Evolutionary conservation across 2,888 invertebrate genomes (phyloP).

Genomic region (Platerodrilus igneus): DNA sequence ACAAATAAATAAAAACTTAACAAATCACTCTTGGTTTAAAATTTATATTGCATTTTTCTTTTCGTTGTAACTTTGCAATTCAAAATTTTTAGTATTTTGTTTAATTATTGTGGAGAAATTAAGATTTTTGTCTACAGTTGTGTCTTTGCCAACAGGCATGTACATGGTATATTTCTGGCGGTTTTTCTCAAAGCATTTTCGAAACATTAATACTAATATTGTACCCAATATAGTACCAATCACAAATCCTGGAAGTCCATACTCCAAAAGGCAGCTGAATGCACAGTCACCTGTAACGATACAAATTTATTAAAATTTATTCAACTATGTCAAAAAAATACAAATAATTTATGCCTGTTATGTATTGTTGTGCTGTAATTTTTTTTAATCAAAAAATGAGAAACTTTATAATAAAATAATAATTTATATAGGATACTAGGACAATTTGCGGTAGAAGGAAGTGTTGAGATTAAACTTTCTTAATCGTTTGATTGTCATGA

Average conservation of each 20-base stretch:
- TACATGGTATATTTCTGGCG: conserved; percentile 21
- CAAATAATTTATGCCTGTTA: too few relatives aligned
- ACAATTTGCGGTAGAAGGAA: too few relatives aligned
- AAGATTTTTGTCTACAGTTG: conserved; percentile 24
- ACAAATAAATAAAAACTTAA: conserved; percentile 22
- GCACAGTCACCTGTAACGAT: conserved; percentile 15
- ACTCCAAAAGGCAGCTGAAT: conserved; percentile 17
- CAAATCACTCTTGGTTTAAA: conserved; percentile 10
- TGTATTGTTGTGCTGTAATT: too few relatives aligned
- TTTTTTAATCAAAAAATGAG: too few relatives aligned
- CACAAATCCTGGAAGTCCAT: conserved; percentile 13
- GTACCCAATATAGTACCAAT: conserved; percentile 11
- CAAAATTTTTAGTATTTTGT: conserved; percentile 20
- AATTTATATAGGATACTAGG: too few relatives aligned
- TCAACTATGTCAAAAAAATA: too few relatives aligned
- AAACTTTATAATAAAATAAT: too few relatives aligned
- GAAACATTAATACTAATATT: conserved; percentile 7
- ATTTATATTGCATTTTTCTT: conserved; percentile 18
- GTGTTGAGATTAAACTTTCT: too few relatives aligned
- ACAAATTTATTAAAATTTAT: neutral
- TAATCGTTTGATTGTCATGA: too few relatives aligned
- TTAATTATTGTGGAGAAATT: conserved; percentile 20
- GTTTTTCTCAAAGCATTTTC: conserved; percentile 17
- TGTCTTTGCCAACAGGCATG: conserved; percentile 21
- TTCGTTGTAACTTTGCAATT: conserved; percentile 21